Conservation (phyloP, 1,140 invertebrate genomes). For the Periplaneta americana region DNA sequence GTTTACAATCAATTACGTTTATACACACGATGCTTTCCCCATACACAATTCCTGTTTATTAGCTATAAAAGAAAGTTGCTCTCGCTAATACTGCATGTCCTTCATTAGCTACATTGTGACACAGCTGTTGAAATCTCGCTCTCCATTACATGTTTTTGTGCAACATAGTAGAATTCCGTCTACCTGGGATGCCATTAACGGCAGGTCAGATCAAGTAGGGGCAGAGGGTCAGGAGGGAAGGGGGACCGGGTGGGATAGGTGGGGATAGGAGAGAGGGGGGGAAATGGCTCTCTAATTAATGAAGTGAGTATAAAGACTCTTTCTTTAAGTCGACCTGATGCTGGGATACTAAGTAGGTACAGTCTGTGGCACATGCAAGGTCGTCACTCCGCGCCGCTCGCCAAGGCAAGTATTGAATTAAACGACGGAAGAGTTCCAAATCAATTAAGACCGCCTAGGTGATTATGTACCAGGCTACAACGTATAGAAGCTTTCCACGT, state of each 20-base stretch:
- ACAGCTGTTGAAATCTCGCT: not conserved
- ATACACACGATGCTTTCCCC: no score
- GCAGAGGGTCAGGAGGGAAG: not conserved
- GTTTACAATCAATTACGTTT: no score
- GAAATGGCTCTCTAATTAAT: constrained; percentile 13
- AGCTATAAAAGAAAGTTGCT: no score
- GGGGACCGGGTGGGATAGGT: not conserved
- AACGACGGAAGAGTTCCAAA: no score
- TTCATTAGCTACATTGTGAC: not conserved
- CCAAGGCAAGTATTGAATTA: no score
- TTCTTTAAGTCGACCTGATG: constrained; percentile 7
- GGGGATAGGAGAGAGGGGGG: not conserved
- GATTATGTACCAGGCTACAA: no score
- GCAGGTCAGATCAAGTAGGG: not conserved
- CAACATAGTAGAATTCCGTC: not conserved
- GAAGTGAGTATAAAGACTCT: constrained; percentile 9
- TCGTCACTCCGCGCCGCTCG: no score
- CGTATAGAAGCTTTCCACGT: no score
- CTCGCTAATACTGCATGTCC: not conserved
- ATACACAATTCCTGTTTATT: no score
- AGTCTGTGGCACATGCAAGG: not conserved
- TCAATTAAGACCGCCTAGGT: no score
- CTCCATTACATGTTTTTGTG: not conserved
- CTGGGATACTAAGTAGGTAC: not conserved
- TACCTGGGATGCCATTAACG: not conserved